Conservation (phyloP, 2,888 invertebrate genomes). For the Heliconius sara region DNA sequence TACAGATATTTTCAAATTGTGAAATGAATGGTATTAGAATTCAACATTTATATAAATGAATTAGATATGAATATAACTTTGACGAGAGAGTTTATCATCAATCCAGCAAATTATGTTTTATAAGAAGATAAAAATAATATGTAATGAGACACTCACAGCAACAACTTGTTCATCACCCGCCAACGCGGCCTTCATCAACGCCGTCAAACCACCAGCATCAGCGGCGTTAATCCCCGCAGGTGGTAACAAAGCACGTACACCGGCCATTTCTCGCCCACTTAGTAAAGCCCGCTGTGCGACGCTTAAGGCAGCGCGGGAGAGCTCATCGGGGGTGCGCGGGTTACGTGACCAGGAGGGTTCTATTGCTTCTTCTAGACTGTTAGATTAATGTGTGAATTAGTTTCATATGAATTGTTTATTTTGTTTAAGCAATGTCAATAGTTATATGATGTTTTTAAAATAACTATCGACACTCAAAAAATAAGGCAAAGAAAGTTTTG, state of each 20-base stretch:
- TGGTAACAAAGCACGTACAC: constrained; percentile 89
- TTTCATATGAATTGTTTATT: neutral
- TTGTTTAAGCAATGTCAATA: no score
- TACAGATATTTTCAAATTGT: no score
- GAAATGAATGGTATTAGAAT: no score
- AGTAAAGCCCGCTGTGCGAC: constrained; percentile 92
- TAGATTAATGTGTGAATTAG: neutral
- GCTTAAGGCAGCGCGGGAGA: constrained; percentile 87
- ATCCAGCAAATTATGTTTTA: no score
- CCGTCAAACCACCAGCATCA: constrained; percentile 91
- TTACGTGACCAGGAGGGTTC: constrained; percentile 77
- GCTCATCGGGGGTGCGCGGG: constrained; percentile 77
- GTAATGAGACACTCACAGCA: constrained; percentile 65
- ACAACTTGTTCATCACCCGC: constrained; percentile 91
- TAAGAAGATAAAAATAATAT: neutral
- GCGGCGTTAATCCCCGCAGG: constrained; percentile 89
- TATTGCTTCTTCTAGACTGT: constrained; percentile 84
- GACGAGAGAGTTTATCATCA: no score
- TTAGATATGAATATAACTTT: no score
- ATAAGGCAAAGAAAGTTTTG: no score
- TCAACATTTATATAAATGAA: no score
- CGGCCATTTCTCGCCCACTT: constrained; percentile 90
- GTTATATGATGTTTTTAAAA: no score
- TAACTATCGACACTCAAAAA: no score
- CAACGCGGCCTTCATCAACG: constrained; percentile 92